Evolutionary conservation across 2,797 vertebrate genomes (phyloP).

Genomic region (Somateria mollissima): DNA sequence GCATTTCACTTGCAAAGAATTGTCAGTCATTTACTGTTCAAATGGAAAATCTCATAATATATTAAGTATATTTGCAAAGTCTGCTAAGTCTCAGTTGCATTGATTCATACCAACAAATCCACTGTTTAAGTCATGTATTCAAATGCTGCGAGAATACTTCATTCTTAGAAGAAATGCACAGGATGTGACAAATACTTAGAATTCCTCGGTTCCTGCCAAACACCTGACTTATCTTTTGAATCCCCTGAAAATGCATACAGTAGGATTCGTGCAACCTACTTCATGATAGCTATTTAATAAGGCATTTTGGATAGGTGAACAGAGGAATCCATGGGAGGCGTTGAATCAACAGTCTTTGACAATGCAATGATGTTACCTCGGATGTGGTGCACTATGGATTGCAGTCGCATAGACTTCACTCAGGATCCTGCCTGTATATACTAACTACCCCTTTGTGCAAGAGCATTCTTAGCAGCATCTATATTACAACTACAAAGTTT

Average conservation of each 20-base stretch:
- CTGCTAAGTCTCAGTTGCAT: neutral
- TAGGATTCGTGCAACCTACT: neutral
- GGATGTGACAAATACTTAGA: constrained; percentile 6
- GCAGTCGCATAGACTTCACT: neutral
- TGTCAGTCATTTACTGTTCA: constrained; percentile 10
- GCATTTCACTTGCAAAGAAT: constrained; percentile 8
- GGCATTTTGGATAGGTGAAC: neutral
- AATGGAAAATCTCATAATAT: constrained; percentile 45
- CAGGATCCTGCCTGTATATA: neutral
- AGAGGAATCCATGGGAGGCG: neutral
- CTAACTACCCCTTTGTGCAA: neutral
- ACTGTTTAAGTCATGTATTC: constrained; percentile 34
- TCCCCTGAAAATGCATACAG: neutral
- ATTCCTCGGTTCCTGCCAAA: neutral
- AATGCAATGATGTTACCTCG: accelerated
- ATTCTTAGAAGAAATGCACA: neutral
- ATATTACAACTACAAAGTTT: neutral
- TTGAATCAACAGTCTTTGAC: neutral
- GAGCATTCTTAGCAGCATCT: neutral
- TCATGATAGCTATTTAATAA: neutral
- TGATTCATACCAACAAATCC: constrained; percentile 47
- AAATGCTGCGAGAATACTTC: neutral
- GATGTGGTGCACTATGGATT: neutral
- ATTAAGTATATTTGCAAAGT: constrained; percentile 52
- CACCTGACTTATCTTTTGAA: neutral